These are phyloP conservation scores for Triplophysa yarkandensis DNA, from an alignment of 2,797 vertebrate species.

Conservation along the genomic window DNA sequence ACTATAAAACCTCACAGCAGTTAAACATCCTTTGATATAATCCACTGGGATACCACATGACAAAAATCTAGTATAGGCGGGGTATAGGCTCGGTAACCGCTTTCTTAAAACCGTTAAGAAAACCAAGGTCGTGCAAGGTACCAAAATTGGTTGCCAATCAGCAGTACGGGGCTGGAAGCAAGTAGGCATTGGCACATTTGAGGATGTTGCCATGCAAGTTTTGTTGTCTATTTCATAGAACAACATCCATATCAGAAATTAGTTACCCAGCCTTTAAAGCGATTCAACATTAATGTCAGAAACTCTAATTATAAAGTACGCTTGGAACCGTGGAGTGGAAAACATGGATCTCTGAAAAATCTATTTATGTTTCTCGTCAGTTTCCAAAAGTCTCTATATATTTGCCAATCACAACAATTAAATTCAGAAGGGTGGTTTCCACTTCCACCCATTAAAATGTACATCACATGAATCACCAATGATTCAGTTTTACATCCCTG, in stretches of 20 bases:
- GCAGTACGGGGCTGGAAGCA: too few species aligned
- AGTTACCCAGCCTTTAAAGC: too few species aligned
- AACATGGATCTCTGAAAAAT: conserved; percentile 2
- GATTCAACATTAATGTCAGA: background rate
- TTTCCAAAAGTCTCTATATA: background rate
- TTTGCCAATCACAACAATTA: conserved; percentile 23
- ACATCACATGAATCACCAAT: background rate
- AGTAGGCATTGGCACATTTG: too few species aligned
- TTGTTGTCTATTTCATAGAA: too few species aligned
- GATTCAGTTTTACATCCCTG: background rate
- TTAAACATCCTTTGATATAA: conserved; percentile 19
- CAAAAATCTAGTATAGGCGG: background rate
- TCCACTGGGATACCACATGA: background rate
- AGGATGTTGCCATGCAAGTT: too few species aligned
- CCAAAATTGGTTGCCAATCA: too few species aligned
- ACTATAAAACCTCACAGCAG: conserved; percentile 3
- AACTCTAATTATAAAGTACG: background rate
- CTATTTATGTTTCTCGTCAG: background rate
- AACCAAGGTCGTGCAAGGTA: too few species aligned
- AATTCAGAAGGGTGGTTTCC: background rate
- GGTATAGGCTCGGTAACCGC: too few species aligned
- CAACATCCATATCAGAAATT: too few species aligned
- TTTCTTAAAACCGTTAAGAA: too few species aligned
- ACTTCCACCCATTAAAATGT: background rate
- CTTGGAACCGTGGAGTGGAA: background rate